Evolutionary conservation across 2,113 vertebrate genomes (phyloP).

Genomic region (Chamaea fasciata): DNA sequence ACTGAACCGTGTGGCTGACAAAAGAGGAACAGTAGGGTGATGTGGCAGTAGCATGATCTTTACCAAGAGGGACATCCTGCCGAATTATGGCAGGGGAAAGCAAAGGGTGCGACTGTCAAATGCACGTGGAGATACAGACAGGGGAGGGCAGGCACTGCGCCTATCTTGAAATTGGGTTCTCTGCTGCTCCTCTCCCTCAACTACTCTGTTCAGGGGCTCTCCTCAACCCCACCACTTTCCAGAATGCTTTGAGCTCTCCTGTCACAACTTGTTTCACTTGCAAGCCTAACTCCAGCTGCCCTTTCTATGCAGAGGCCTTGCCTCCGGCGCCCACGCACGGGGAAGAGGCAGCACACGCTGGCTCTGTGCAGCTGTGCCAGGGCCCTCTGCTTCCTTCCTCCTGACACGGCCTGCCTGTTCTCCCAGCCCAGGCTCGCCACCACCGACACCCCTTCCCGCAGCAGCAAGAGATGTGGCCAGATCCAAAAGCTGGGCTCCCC

Average conservation of each 20-base stretch:
- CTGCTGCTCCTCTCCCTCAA: background rate
- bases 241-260: background rate
- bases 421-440: background rate
- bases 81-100: background rate
- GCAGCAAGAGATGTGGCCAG: too few species aligned
- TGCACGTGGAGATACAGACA: fast-evolving
- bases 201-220: background rate
- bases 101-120: background rate
- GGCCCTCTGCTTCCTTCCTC: background rate
- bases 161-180: fast-evolving
- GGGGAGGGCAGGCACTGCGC: background rate
- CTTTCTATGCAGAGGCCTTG: background rate
- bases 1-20: background rate
- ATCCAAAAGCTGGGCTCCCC: background rate
- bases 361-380: background rate
- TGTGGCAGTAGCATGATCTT: fast-evolving
- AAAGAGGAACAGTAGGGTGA: background rate
- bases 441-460: fast-evolving
- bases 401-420: fast-evolving
- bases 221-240: fast-evolving
- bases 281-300: background rate
- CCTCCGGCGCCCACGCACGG: fast-evolving
- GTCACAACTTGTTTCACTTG: background rate
- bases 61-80: background rate
- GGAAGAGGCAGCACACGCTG: fast-evolving